Conservation (phyloP, 2,113 vertebrate genomes). For the Phoxinus phoxinus region DNA sequence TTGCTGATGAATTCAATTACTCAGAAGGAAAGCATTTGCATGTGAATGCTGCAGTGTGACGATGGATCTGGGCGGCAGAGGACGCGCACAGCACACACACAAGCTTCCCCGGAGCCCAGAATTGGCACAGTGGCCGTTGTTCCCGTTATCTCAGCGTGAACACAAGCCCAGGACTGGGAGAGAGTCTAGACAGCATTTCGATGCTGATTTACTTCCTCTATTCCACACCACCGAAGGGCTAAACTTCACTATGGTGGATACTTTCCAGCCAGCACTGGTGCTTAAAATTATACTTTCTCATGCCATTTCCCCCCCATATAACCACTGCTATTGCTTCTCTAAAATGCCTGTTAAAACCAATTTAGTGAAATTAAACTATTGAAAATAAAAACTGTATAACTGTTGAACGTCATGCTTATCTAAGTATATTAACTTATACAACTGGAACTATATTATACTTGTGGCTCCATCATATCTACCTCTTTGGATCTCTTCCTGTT, state of each 20-base stretch:
- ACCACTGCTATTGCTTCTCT: not conserved
- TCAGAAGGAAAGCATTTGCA: constrained; percentile 56
- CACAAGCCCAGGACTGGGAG: constrained; percentile 48
- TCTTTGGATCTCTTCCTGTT: constrained; percentile 53
- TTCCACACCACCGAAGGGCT: constrained; percentile 6
- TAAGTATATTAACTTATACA: not conserved
- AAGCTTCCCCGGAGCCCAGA: not conserved
- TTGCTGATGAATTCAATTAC: constrained; percentile 65
- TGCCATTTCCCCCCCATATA: not conserved
- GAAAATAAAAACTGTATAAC: not conserved
- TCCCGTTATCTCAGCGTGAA: constrained; percentile 47
- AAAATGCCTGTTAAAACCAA: not conserved
- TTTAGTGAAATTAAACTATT: not conserved
- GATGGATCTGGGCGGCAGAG: constrained; percentile 35
- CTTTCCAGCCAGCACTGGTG: not conserved
- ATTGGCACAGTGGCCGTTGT: constrained; percentile 16
- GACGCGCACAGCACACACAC: not conserved
- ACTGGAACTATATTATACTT: constrained; percentile 8
- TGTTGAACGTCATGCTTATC: not conserved
- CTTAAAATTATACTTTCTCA: not conserved
- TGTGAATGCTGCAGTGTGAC: constrained; percentile 51
- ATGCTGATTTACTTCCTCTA: not conserved
- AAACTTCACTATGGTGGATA: constrained; percentile 15
- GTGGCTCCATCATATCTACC: not conserved
- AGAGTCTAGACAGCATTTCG: constrained; percentile 40